Percentiles rank a stretch among this genome's conserved stretches.
Conservation (phyloP, 1,140 invertebrate genomes). For the Ceratina australensis region DNA sequence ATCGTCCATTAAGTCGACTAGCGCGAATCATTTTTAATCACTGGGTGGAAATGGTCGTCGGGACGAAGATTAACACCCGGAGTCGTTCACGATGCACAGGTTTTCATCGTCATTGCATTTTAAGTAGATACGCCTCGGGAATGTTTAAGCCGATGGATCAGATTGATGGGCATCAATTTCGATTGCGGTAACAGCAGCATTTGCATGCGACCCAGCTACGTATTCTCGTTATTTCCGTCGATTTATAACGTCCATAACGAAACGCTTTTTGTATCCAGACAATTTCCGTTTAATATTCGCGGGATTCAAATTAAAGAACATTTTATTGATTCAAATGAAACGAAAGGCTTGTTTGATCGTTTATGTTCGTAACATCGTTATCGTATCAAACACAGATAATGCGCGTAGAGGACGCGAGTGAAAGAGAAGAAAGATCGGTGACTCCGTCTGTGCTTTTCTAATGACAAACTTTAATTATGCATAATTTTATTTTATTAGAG, state of each 20-base stretch:
- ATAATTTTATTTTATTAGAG: too few species aligned
- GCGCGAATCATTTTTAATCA: slow-evolving; percentile 15
- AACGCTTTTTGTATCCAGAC: neutral
- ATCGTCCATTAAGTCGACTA: neutral
- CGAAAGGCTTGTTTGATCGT: too few species aligned
- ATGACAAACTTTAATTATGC: too few species aligned
- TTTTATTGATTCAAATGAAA: neutral
- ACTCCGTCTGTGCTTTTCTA: too few species aligned
- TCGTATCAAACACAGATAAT: too few species aligned
- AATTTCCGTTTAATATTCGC: neutral
- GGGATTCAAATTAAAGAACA: neutral
- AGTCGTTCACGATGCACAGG: neutral
- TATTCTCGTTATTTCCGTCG: slow-evolving; percentile 1
- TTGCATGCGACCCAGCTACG: neutral
- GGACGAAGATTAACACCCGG: slow-evolving; percentile 14
- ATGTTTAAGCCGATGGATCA: neutral
- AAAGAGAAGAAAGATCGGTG: too few species aligned
- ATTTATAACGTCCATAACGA: neutral
- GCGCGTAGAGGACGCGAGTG: too few species aligned
- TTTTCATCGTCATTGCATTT: neutral
- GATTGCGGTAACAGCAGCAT: neutral
- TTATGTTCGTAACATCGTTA: too few species aligned
- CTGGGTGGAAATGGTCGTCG: slow-evolving; percentile 10
- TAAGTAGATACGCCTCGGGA: neutral
- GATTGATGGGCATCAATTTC: slow-evolving; percentile 19